Percentiles rank a stretch among this genome's conserved stretches.
phyloP scores from a whole-genome alignment of 2,888 invertebrate genomes.

The Cerastis leucographa region DNA sequence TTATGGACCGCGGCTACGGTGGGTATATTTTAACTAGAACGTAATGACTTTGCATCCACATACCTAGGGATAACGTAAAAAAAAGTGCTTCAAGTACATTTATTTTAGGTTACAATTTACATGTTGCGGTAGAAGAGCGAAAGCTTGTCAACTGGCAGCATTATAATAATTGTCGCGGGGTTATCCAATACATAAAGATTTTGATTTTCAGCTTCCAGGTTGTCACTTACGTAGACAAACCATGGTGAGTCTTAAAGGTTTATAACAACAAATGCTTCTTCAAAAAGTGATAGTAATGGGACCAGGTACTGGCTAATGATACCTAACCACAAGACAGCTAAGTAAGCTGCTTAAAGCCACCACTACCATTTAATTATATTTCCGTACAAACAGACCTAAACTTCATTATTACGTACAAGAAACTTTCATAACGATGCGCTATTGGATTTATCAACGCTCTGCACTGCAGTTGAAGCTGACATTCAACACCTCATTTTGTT shows the following conservation, averaged over 20 bases:
- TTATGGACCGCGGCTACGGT: constrained; percentile 60
- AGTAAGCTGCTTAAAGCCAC: neutral
- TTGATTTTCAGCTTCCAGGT: neutral
- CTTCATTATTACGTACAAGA: neutral
- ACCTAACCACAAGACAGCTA: neutral
- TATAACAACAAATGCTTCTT: neutral
- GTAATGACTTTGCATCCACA: constrained; percentile 25
- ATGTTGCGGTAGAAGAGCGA: neutral
- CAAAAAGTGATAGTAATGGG: neutral
- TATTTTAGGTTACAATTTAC: neutral
- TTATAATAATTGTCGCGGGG: neutral
- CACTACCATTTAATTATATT: neutral
- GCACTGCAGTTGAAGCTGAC: neutral
- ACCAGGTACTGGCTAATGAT: neutral
- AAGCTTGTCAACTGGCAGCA: neutral
- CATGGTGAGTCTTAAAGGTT: neutral
- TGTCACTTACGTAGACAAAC: neutral
- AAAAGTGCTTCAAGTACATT: neutral
- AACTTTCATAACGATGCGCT: neutral
- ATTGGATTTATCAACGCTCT: neutral
- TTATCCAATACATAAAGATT: neutral
- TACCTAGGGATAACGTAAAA: neutral
- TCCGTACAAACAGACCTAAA: neutral
- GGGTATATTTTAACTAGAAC: constrained; percentile 26
- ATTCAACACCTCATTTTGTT: neutral